These are phyloP conservation scores for Apogon hyalosoma DNA, from an alignment of 2,797 vertebrate species.

Conservation along the genomic window DNA sequence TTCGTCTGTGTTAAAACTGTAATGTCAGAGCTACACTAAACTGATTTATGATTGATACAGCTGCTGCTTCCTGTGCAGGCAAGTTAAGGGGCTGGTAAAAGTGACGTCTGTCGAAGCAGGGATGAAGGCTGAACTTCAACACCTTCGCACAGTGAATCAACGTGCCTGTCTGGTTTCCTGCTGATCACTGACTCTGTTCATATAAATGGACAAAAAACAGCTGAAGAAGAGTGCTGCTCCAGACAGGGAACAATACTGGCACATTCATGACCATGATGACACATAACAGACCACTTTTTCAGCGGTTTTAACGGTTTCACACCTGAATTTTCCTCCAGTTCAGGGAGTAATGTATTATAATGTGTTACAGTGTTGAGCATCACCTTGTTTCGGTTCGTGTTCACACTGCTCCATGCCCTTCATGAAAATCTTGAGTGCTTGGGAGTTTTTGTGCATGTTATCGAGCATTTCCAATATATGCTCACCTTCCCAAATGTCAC, in stretches of 20 bases:
- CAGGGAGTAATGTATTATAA: too few species aligned
- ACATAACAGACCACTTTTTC: neutral
- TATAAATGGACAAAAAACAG: constrained; percentile 9
- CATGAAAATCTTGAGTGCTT: too few species aligned
- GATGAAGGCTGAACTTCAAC: constrained; percentile 26
- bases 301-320: neutral
- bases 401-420: too few species aligned
- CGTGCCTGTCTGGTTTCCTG: constrained; percentile 4
- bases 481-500: too few species aligned
- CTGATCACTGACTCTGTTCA: constrained; percentile 16
- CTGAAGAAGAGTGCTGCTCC: constrained; percentile 8
- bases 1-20: constrained; percentile 33
- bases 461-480: too few species aligned
- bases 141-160: constrained; percentile 19
- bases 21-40: constrained; percentile 29
- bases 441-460: too few species aligned
- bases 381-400: too few species aligned
- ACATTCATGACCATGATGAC: neutral
- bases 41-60: constrained; percentile 48
- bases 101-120: constrained; percentile 47
- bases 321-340: too few species aligned
- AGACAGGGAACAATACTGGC: neutral
- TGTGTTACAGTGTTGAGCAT: too few species aligned
- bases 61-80: constrained; percentile 27
- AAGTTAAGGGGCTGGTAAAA: constrained; percentile 45